Evolutionary conservation across 1,140 invertebrate genomes (phyloP), one percentile per base, ranked within the genome.

Genomic region (Drosophila ficusphila): DNA sequence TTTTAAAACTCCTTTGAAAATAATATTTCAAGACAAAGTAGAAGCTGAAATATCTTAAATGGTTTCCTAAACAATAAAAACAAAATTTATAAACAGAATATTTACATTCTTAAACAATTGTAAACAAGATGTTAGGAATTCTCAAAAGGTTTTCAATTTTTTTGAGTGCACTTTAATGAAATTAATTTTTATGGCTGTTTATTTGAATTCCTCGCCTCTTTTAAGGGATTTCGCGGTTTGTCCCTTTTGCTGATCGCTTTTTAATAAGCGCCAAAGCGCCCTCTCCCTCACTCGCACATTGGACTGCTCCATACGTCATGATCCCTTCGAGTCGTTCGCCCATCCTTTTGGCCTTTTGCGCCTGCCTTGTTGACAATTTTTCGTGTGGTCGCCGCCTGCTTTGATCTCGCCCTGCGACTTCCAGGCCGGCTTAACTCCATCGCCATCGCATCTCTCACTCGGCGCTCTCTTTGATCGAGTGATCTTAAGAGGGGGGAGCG

Each of bases 141-240:
- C n/a, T n/a, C n/a, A n/a, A n/a, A n/a, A n/a, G n/a, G n/a, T n/a
- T n/a, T n/a, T n/a, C n/a, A n/a, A n/a, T 9, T 25, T 46, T 14
- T 27, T 14, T 11, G n/a, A 27, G 42, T 46, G 42, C 68, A 62
- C 48, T 81, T 77, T 88, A 82, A 61, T 81, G 47, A 88, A 86
- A 86, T 86, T 82, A 69, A 88, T 75, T 86, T 88, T 86, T 86
- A 86, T 86, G 81, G 61, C 77, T 88, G 77, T 81, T 88, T 77
- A 76, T 82, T 88, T 82, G 47, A 76, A 82, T 58, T 82, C 77
- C 47, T 71, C 62, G 60, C 51, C 58, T 74, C 57, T 64, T 33
- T 18, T 11, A 31, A 29, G 48, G 27, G 46, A 41, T 48, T 33
- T 39, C 18, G 21, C 38, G 39, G 33, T 57, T 73, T 44, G 56